phyloP scores from a whole-genome alignment of 2,888 invertebrate species.

The Tillus elongatus region DNA sequence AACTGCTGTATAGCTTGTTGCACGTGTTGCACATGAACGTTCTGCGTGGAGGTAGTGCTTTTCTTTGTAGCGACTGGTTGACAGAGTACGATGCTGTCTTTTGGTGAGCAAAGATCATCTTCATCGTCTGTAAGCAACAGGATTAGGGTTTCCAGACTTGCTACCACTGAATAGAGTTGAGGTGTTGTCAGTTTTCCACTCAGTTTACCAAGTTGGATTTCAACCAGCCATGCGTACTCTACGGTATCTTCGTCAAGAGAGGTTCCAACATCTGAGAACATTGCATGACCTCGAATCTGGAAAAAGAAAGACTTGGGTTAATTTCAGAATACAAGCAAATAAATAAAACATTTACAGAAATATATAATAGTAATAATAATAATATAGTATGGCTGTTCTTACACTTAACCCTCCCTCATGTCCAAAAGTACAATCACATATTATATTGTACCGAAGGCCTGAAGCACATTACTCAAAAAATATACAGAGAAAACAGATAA shows the following conservation, averaged over 20 bases:
- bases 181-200: conserved; percentile 85
- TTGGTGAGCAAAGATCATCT: conserved; percentile 79
- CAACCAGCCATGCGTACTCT: conserved; percentile 96
- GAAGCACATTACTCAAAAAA: too few relatives aligned
- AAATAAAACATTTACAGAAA: too few relatives aligned
- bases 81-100: conserved; percentile 55
- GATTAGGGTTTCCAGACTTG: conserved; percentile 81
- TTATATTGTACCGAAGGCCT: too few relatives aligned
- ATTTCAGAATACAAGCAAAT: too few relatives aligned
- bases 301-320: conserved; percentile 12
- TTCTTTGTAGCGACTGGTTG: conserved; percentile 47
- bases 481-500: too few relatives aligned
- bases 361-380: too few relatives aligned
- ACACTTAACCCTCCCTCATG: too few relatives aligned
- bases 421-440: too few relatives aligned
- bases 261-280: conserved; percentile 90
- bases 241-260: conserved; percentile 87
- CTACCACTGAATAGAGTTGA: conserved; percentile 78
- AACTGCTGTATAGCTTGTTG: conserved; percentile 32
- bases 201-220: conserved; percentile 87
- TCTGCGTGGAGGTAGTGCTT: conserved; percentile 28
- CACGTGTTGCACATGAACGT: conserved; percentile 31
- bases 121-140: conserved; percentile 80
- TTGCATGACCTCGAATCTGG: conserved; percentile 84
- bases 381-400: too few relatives aligned